These are phyloP conservation scores for Mimachlamys varia DNA, from an alignment of 2,888 invertebrate genomes.

Conservation along the genomic window DNA sequence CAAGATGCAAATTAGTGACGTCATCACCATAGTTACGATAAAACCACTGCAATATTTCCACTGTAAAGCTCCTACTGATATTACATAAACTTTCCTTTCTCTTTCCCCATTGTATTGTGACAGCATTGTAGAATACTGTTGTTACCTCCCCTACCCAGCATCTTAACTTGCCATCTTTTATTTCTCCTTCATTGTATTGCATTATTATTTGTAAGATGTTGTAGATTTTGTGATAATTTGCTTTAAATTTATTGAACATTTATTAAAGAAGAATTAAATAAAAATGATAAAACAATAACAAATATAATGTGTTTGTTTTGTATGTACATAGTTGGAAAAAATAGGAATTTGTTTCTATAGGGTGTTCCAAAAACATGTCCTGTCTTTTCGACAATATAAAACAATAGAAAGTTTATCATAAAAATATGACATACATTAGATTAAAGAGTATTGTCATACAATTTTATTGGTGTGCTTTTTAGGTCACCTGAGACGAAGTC, in stretches of 20 bases:
- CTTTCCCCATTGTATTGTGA: not conserved
- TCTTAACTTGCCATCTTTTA: slow-evolving; percentile 4
- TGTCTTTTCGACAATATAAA: no score
- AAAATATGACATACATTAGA: no score
- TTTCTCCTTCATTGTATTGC: not conserved
- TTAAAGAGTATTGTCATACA: no score
- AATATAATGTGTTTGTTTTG: not conserved
- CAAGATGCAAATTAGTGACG: not conserved
- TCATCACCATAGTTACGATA: not conserved
- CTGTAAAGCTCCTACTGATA: not conserved
- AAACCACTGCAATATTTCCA: not conserved
- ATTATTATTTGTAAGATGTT: slow-evolving; percentile 19
- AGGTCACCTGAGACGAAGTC: no score
- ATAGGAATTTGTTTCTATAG: no score
- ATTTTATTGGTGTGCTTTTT: no score
- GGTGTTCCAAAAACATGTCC: no score
- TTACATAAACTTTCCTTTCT: not conserved
- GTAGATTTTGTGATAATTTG: slow-evolving; percentile 36
- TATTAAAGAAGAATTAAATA: slow-evolving; percentile 31
- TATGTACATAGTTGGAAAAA: not conserved
- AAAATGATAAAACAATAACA: slow-evolving; percentile 3
- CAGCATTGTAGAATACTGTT: not conserved
- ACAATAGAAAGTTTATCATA: no score
- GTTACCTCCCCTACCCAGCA: not conserved
- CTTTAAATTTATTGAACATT: slow-evolving; percentile 36